Evolutionary conservation across 2,797 vertebrate genomes (phyloP).

Genomic region (Nannoperca obscura): DNA sequence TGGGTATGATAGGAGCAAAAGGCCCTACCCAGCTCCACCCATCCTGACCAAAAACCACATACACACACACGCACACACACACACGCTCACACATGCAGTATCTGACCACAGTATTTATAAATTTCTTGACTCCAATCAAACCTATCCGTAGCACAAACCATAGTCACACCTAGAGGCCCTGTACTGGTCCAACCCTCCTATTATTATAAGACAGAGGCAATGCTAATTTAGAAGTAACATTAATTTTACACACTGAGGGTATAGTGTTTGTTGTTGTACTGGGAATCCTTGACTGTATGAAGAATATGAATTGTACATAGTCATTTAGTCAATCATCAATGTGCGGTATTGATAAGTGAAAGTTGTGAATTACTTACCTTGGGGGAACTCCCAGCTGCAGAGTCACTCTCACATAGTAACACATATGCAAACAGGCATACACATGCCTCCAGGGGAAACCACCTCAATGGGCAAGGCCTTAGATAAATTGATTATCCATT

Average conservation of each 20-base stretch:
- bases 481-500: constrained; percentile 53
- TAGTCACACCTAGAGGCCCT: constrained; percentile 36
- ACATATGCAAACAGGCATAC: constrained; percentile 47
- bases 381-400: constrained; percentile 52
- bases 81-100: constrained; percentile 15
- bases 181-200: neutral
- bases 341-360: constrained; percentile 56
- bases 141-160: constrained; percentile 12
- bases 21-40: constrained; percentile 68
- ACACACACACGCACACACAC: constrained; percentile 10
- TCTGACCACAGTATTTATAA: constrained; percentile 48
- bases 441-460: constrained; percentile 68
- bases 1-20: constrained; percentile 53
- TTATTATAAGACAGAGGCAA: constrained; percentile 7
- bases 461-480: constrained; percentile 32
- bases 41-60: constrained; percentile 62
- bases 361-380: constrained; percentile 44
- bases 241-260: constrained; percentile 4
- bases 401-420: constrained; percentile 26
- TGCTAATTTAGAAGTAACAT: neutral
- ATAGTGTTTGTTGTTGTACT: constrained; percentile 23
- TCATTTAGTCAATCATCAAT: constrained; percentile 40
- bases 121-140: constrained; percentile 46
- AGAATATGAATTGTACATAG: constrained; percentile 14
- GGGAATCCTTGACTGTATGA: constrained; percentile 20